Base-by-base conservation (phyloP, 2,888 invertebrate genomes). In the Lasius platythorax region DNA sequence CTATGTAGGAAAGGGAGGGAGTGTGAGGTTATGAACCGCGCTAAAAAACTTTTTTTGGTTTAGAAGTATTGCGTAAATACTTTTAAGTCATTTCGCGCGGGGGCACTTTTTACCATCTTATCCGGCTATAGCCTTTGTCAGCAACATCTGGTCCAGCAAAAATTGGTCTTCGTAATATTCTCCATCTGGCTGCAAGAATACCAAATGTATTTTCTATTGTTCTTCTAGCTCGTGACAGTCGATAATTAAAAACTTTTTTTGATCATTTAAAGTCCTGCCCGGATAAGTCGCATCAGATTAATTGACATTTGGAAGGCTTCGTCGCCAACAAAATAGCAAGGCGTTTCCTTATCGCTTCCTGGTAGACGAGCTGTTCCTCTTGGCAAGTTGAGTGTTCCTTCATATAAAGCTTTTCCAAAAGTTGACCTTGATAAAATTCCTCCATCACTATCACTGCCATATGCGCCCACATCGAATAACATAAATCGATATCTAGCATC, bases 91-190 rank as follows among this genome's bases (percentile, higher is more conserved):
- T 37, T 37, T 37, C 37, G 37, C 37, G 37, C 37, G 37, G 37
- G 6, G 37, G 37, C 37, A 37, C 6, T 37, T 37, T 37, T 37
- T 6, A 37, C n/a, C n/a, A n/a, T n/a, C n/a, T n/a, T n/a, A n/a
- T n/a, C 37, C 37, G 37, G 37, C 4, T 37, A 37, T 37, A 37
- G 37, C 4, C 37, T 30, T 18, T 28, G 4, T 30, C 18, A 2
- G 15, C 30, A 50, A 46, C 30, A 4, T 68, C 68, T 50, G 50
- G 30, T 1, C 50, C 68, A 30, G 50, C 50, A 6, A 1, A 50
- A 30, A 68, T 68, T 50, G 68, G 2, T 68, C 50, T 68, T 68
- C 18, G 50, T 30, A 68, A 11, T 68, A 50, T 68, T 5, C 43
- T 68, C 68, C 50, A 68, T 11, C 68, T 68, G 30, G 50, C 50